Percentiles rank a stretch among this genome's conserved stretches.
Evolutionary conservation across 2,888 invertebrate genomes (phyloP).

Genomic region (Allolobophora icterica): DNA sequence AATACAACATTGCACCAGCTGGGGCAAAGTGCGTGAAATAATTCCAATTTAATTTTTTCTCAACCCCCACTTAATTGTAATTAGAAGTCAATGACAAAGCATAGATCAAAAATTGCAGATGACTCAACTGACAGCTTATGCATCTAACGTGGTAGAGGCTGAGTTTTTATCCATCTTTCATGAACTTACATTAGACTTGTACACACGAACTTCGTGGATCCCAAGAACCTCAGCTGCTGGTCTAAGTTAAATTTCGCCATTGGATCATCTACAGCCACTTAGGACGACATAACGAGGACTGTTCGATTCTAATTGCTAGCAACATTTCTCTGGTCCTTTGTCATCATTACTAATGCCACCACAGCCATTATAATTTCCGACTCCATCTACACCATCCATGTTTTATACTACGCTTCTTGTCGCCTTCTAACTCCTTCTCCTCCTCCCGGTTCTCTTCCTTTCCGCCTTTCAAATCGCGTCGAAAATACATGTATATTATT

Average conservation of each 20-base stretch:
- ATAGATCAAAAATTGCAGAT: not conserved
- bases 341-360: not conserved
- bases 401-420: not conserved
- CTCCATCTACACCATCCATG: not conserved
- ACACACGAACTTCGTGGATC: not conserved
- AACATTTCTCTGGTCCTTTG: not conserved
- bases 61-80: no score
- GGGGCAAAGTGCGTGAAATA: conserved; percentile 53
- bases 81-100: not conserved
- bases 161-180: not conserved
- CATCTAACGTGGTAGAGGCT: not conserved
- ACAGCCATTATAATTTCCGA: not conserved
- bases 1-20: conserved; percentile 58
- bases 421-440: not conserved
- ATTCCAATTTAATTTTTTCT: not conserved
- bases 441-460: not conserved
- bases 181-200: not conserved
- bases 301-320: no score
- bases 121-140: not conserved
- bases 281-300: no score
- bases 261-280: no score
- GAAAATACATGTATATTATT: not conserved
- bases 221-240: not conserved
- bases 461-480: not conserved
- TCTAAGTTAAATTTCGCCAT: no score